Conservation (phyloP, 2,888 invertebrate species). For the Temnothorax unifasciatus region DNA sequence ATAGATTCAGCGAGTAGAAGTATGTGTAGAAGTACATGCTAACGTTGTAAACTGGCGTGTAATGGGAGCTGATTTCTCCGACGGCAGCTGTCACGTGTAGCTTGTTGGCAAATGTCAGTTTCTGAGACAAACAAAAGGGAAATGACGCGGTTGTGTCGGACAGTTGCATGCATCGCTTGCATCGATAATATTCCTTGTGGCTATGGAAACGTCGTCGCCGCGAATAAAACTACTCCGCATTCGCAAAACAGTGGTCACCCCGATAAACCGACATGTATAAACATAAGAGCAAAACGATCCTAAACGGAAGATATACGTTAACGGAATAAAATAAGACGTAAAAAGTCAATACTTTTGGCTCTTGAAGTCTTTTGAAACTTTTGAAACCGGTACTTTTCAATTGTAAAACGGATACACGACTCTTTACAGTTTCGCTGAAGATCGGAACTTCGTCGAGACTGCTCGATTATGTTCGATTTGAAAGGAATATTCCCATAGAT, state of each 20-base stretch:
- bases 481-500: constrained; percentile 18
- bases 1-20: no score
- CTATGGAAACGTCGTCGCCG: constrained; percentile 24
- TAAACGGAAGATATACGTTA: neutral
- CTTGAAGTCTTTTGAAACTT: neutral
- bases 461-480: neutral
- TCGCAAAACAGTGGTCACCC: neutral
- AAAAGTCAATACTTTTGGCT: neutral
- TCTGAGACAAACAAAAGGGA: constrained; percentile 51
- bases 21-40: no score
- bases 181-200: constrained; percentile 33
- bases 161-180: constrained; percentile 21
- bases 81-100: constrained; percentile 41
- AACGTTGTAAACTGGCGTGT: constrained; percentile 11
- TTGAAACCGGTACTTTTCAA: neutral
- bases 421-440: neutral
- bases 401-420: neutral
- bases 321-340: neutral
- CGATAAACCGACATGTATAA: neutral
- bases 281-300: neutral
- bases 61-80: constrained; percentile 40
- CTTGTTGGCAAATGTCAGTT: constrained; percentile 35
- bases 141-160: constrained; percentile 42
- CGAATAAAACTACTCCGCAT: constrained; percentile 1
- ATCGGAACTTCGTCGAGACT: neutral